A percentile compares a stretch with the other conserved stretches of the same genome.
phyloP scores from a whole-genome alignment of 1,140 invertebrate species.

The Trichonephila inaurata region DNA sequence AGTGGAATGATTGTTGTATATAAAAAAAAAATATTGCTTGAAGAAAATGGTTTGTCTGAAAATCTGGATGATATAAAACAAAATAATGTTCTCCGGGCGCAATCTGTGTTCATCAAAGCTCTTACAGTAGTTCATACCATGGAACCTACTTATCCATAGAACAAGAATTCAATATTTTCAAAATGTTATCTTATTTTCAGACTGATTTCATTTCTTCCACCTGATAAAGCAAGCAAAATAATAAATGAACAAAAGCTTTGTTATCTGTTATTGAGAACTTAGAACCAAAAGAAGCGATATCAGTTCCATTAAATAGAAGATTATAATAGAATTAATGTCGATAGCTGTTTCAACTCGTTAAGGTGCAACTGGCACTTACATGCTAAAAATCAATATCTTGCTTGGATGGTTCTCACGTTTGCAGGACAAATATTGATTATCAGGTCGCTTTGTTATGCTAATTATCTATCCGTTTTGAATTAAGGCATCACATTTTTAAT shows the following conservation, averaged over 20 bases:
- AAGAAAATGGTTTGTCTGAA: no score
- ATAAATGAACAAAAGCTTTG: conserved; percentile 3
- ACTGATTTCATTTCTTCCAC: conserved; percentile 21
- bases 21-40: no score
- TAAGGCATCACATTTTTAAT: conserved; percentile 55
- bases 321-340: conserved; percentile 65
- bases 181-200: conserved; percentile 36
- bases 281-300: conserved; percentile 44
- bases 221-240: not conserved
- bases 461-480: conserved; percentile 64
- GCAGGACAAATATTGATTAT: conserved; percentile 53
- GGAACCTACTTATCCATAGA: not conserved
- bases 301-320: conserved; percentile 38
- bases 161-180: conserved; percentile 30
- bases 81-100: no score
- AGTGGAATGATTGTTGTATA: no score
- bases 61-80: no score
- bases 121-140: not conserved
- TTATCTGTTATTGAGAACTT: conserved; percentile 18
- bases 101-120: not conserved
- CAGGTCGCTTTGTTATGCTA: conserved; percentile 58
- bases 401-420: not conserved
- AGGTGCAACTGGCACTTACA: conserved; percentile 49
- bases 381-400: not conserved
- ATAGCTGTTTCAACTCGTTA: conserved; percentile 51